A percentile compares a stretch with the other conserved stretches of the same genome.
phyloP scores from a whole-genome alignment of 2,113 vertebrate species.

The Lutjanus erythropterus region DNA sequence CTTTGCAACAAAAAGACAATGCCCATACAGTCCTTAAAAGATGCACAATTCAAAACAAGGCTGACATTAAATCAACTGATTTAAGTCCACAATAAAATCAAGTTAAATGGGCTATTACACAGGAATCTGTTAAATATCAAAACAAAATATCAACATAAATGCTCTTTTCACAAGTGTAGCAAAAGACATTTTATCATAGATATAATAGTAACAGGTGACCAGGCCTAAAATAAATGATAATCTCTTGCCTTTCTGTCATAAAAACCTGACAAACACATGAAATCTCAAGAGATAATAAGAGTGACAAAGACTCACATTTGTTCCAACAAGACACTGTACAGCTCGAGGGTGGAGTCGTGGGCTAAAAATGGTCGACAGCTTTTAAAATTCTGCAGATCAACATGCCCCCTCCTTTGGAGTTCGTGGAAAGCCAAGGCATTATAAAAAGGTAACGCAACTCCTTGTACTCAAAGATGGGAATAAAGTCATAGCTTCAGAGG shows the following conservation, averaged over 20 bases:
- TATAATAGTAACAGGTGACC: slow-evolving; percentile 77
- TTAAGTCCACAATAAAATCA: slow-evolving; percentile 57
- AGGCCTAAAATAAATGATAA: slow-evolving; percentile 73
- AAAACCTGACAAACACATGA: slow-evolving; percentile 75
- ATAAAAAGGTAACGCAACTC: slow-evolving; percentile 56
- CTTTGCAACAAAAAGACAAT: slow-evolving; percentile 69
- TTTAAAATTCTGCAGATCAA: slow-evolving; percentile 53
- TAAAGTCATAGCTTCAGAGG: slow-evolving; percentile 50
- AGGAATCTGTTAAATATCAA: slow-evolving; percentile 85
- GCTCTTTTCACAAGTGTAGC: slow-evolving; percentile 81
- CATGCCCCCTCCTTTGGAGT: slow-evolving; percentile 36
- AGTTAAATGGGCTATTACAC: slow-evolving; percentile 80
- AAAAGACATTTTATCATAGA: slow-evolving; percentile 78
- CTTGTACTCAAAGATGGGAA: slow-evolving; percentile 45
- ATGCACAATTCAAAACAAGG: slow-evolving; percentile 54
- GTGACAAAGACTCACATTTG: slow-evolving; percentile 79
- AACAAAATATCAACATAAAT: slow-evolving; percentile 79
- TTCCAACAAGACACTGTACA: slow-evolving; percentile 78
- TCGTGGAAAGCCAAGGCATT: slow-evolving; percentile 66
- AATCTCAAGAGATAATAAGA: slow-evolving; percentile 67
- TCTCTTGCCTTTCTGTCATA: slow-evolving; percentile 69
- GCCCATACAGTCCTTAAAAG: slow-evolving; percentile 67
- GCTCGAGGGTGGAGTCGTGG: slow-evolving; percentile 40
- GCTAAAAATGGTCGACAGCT: slow-evolving; percentile 54
- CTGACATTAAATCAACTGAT: slow-evolving; percentile 30